phyloP scores from a whole-genome alignment of 2,888 invertebrate species.

The Ptycholaimellus sp. region DNA sequence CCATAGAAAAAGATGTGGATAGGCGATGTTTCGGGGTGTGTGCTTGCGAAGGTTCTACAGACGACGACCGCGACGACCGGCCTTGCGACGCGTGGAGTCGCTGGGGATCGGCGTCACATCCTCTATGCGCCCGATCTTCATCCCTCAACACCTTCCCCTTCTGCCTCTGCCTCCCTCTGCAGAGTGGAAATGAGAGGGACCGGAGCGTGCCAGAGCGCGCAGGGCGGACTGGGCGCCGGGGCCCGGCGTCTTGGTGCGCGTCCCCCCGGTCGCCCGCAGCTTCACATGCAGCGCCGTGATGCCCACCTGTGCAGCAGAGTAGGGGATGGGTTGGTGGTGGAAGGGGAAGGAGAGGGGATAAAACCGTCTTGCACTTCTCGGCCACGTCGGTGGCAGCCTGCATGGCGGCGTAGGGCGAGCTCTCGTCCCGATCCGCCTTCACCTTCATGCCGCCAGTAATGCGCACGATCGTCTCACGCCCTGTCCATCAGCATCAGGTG shows the following conservation, averaged over 20 bases:
- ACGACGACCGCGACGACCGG: constrained; percentile 95
- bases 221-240: constrained; percentile 75
- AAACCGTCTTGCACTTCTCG: constrained; percentile 76
- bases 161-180: no score
- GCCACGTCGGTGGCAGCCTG: constrained; percentile 99
- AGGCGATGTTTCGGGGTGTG: no score
- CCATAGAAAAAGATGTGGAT: no score
- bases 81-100: constrained; percentile 96
- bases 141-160: no score
- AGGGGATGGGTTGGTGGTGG: background rate
- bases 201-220: constrained; percentile 82
- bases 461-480: constrained; percentile 39
- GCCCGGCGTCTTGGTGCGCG: constrained; percentile 18
- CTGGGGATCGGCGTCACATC: constrained; percentile 99
- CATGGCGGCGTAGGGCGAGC: constrained; percentile 99
- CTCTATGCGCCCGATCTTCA: constrained; percentile 93
- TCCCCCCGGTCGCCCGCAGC: constrained; percentile 82
- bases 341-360: background rate
- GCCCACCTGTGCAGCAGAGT: constrained; percentile 33
- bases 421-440: constrained; percentile 98
- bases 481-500: no score
- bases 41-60: constrained; percentile 44
- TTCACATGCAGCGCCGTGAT: constrained; percentile 96
- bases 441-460: constrained; percentile 90
- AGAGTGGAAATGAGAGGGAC: no score